Base-by-base conservation (phyloP, 1,140 invertebrate genomes). In the Nasonia longicornis region DNA sequence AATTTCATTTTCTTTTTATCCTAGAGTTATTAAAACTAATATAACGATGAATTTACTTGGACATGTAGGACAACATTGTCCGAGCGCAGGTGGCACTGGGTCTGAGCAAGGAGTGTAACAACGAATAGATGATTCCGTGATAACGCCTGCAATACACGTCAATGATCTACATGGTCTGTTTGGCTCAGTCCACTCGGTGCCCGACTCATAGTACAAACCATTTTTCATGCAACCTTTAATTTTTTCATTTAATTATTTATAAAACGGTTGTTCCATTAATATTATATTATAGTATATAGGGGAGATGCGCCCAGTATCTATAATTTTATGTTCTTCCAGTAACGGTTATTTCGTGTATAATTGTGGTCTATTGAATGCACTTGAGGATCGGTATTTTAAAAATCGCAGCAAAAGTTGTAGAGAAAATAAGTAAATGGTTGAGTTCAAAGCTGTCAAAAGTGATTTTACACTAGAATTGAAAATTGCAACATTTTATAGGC, bases 31-130 rank as follows among this genome's bases (percentile, higher is more conserved):
- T 52, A 77, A 73, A 80, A 38, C 71, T 79, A 26, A 38, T 14
- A 72, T 22, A 26, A 35, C 69, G 69, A 35, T 45, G 45, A 82
- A 88, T n/a, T 90, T 88, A 94, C 94, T 94, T 86, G 93, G 91
- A 91, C 96, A 98, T 48, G 94, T 94, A 1, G 95, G 95, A 88
- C 97, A 98, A 88, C 97, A 97, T 84, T 95, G 93, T 63, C 96
- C 94, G 26, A 93, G 92, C 16, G 88, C 88, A 3, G 95, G 92
- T 29, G 94, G 93, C 52, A 93, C 90, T 1, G 96, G 93, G 85
- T 94, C 92, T 2, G 92, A 89, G 87, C 96, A 97, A 1, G 95
- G 95, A 20, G 94, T 94, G 86, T 96, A 95, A 87, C 97, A 98
- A 79, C 95, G 93, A 35, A 95, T 91, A 71, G 91, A 90, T 2